A percentile compares a stretch with the other conserved stretches of the same genome.
Evolutionary conservation across 2,113 vertebrate species (phyloP).

Genomic region (Garra rufa): DNA sequence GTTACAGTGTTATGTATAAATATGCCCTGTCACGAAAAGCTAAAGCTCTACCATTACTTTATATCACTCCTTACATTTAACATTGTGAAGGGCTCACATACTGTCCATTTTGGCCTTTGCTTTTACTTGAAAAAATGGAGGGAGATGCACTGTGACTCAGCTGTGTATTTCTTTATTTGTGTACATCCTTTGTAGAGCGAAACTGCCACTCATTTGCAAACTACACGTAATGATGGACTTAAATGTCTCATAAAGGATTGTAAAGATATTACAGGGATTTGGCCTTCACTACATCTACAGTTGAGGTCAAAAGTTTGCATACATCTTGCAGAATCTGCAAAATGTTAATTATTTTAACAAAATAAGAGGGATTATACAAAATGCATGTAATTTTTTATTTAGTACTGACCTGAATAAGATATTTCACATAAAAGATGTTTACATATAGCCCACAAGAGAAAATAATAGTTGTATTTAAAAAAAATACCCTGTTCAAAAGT

Average conservation of each 20-base stretch:
- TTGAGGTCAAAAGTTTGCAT: too few species aligned
- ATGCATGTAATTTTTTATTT: too few species aligned
- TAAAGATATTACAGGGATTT: not conserved
- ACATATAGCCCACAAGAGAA: too few species aligned
- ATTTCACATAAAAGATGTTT: too few species aligned
- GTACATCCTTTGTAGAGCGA: not conserved
- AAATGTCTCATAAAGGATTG: not conserved
- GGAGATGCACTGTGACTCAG: not conserved
- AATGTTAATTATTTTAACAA: too few species aligned
- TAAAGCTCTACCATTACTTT: not conserved
- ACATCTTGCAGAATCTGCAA: too few species aligned
- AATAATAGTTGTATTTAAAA: too few species aligned
- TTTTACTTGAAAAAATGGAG: not conserved
- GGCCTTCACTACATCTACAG: not conserved
- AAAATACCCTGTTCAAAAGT: too few species aligned
- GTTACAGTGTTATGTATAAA: too few species aligned
- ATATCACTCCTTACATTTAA: not conserved
- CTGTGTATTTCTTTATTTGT: not conserved
- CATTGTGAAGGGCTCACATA: not conserved
- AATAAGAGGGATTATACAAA: too few species aligned
- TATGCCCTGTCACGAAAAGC: not conserved
- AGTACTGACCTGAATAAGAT: too few species aligned
- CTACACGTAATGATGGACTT: not conserved
- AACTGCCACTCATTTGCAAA: not conserved
- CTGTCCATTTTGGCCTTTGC: not conserved